Evolutionary conservation across 2,888 invertebrate species (phyloP).

Genomic region (Mimas tiliae): DNA sequence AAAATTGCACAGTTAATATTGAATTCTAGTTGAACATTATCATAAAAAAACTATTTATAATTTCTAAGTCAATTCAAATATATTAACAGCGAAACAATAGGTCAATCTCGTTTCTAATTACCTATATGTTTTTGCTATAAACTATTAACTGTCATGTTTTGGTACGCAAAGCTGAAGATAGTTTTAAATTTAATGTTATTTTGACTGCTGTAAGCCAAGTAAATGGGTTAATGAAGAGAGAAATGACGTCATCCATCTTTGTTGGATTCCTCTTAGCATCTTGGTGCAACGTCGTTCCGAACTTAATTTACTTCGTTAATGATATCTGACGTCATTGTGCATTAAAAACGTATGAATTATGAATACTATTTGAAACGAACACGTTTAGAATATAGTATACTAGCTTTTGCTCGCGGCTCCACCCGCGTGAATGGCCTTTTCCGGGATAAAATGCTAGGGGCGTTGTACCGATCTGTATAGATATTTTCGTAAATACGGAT

Average conservation of each 20-base stretch:
- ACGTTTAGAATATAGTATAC: too few relatives aligned
- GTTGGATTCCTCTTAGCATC: constrained; percentile 69
- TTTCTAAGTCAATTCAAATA: neutral
- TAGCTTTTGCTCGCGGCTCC: too few relatives aligned
- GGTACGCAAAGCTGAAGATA: neutral
- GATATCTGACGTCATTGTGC: constrained; percentile 53
- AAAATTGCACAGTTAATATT: too few relatives aligned
- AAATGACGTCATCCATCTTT: constrained; percentile 80
- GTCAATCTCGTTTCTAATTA: neutral
- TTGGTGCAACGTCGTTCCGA: constrained; percentile 54
- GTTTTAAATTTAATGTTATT: constrained; percentile 54
- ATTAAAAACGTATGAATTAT: constrained; percentile 44
- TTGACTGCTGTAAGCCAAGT: constrained; percentile 61
- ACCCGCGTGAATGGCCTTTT: too few relatives aligned
- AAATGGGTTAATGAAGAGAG: constrained; percentile 80
- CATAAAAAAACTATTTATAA: too few relatives aligned
- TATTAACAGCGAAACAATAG: neutral
- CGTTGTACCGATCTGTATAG: too few relatives aligned
- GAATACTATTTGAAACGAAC: neutral
- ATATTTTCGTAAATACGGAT: too few relatives aligned
- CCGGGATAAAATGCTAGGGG: too few relatives aligned
- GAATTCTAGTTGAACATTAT: too few relatives aligned
- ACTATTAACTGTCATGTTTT: neutral
- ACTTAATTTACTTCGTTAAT: constrained; percentile 76
- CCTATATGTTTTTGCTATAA: neutral